Evolutionary conservation across 2,888 invertebrate genomes (phyloP).

Genomic region (Paralinhomoeus sp.): DNA sequence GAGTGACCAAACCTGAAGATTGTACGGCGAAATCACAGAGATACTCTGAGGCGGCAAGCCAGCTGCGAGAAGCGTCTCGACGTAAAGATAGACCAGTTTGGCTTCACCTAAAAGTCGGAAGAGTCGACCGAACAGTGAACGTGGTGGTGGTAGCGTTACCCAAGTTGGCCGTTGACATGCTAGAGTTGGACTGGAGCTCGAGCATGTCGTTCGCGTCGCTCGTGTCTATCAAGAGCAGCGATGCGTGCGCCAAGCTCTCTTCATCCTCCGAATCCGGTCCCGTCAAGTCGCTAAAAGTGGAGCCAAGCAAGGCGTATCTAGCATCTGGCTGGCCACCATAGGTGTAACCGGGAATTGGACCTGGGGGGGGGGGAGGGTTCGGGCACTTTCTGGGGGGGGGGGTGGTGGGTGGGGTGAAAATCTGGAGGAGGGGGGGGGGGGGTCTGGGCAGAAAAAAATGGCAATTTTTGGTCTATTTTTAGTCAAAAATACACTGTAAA

Average conservation of each 20-base stretch:
- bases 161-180: conserved; percentile 32
- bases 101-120: conserved; percentile 29
- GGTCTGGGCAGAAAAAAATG: too few relatives aligned
- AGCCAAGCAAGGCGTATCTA: neutral
- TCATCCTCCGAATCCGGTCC: neutral
- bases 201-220: conserved; percentile 32
- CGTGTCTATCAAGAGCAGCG: conserved; percentile 35
- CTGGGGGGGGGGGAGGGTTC: too few relatives aligned
- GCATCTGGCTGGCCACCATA: too few relatives aligned
- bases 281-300: neutral
- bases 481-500: too few relatives aligned
- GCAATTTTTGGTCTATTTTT: too few relatives aligned
- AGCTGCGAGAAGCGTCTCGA: conserved; percentile 27
- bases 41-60: conserved; percentile 31
- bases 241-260: conserved; percentile 8
- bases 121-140: neutral
- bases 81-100: conserved; percentile 31
- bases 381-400: too few relatives aligned
- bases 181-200: conserved; percentile 30
- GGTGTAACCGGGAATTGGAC: too few relatives aligned
- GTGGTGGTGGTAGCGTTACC: conserved; percentile 12
- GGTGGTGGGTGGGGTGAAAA: too few relatives aligned
- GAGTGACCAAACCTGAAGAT: conserved; percentile 30
- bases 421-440: too few relatives aligned
- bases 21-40: conserved; percentile 37